Conservation (phyloP, 2,797 vertebrate species). For the Urophycis tenuis region DNA sequence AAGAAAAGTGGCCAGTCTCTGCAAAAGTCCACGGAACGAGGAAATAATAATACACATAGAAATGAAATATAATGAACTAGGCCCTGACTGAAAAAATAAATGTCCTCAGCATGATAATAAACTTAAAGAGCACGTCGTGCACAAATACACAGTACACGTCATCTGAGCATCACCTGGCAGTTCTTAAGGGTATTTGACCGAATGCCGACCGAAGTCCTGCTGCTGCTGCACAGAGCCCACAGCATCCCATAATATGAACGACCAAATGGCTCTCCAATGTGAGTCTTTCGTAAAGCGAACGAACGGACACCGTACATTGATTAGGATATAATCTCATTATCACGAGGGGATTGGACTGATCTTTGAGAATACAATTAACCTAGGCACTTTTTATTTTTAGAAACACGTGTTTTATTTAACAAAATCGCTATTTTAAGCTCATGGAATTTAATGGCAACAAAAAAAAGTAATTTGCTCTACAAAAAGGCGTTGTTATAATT, state of each 20-base stretch:
- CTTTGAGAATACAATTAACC: neutral
- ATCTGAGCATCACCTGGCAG: conserved; percentile 45
- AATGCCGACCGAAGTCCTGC: neutral
- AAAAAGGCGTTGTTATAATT: conserved; percentile 49
- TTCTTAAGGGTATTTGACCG: conserved; percentile 45
- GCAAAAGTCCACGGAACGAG: conserved; percentile 18
- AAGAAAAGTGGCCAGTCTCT: neutral
- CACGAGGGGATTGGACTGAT: neutral
- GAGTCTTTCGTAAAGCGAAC: too few species aligned
- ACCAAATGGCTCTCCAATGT: neutral
- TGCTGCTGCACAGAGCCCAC: neutral
- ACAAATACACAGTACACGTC: conserved; percentile 47
- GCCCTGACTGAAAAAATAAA: conserved; percentile 57
- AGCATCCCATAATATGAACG: neutral
- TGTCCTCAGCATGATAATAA: conserved; percentile 48
- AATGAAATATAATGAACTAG: conserved; percentile 58
- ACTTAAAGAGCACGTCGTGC: conserved; percentile 48
- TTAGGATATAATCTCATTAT: neutral
- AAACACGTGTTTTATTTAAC: neutral
- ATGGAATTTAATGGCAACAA: conserved; percentile 1
- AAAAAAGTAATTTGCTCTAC: neutral
- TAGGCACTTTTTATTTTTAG: neutral
- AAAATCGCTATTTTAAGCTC: neutral
- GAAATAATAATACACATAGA: conserved; percentile 31
- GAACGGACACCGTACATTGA: neutral